These are phyloP conservation scores for Drosophila yakuba DNA, from an alignment of 1,140 invertebrate species.

Conservation along the genomic window DNA sequence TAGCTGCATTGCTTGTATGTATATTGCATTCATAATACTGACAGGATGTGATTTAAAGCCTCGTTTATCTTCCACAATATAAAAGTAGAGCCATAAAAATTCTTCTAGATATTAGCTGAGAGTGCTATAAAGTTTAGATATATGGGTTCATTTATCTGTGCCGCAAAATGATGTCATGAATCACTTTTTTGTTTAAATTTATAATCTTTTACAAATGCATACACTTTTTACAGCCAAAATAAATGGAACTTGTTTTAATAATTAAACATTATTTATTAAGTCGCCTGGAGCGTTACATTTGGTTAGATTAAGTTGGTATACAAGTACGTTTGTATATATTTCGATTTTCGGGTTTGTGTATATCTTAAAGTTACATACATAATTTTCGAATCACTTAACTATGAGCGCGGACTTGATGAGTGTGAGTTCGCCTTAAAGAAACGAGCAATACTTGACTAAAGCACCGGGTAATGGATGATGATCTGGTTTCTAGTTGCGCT, in stretches of 20 bases:
- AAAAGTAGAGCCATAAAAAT: background rate
- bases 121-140: background rate
- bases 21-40: no score
- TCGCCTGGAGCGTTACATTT: constrained; percentile 55
- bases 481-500: constrained; percentile 41
- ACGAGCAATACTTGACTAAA: constrained; percentile 63
- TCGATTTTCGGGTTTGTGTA: constrained; percentile 35
- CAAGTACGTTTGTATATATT: constrained; percentile 49
- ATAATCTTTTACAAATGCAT: no score
- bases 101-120: background rate
- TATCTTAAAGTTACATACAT: constrained; percentile 44
- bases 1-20: background rate
- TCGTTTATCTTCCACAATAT: background rate
- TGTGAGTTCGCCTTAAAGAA: constrained; percentile 36
- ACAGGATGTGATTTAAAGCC: background rate
- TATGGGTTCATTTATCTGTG: background rate
- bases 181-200: no score
- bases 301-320: constrained; percentile 54
- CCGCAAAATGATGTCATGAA: background rate
- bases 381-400: constrained; percentile 57
- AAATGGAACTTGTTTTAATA: constrained; percentile 7
- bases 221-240: no score
- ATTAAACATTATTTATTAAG: constrained; percentile 56
- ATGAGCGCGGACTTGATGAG: constrained; percentile 24
- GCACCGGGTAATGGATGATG: constrained; percentile 53